phyloP scores from a whole-genome alignment of 2,797 vertebrate genomes.

The Thalassophryne amazonica region DNA sequence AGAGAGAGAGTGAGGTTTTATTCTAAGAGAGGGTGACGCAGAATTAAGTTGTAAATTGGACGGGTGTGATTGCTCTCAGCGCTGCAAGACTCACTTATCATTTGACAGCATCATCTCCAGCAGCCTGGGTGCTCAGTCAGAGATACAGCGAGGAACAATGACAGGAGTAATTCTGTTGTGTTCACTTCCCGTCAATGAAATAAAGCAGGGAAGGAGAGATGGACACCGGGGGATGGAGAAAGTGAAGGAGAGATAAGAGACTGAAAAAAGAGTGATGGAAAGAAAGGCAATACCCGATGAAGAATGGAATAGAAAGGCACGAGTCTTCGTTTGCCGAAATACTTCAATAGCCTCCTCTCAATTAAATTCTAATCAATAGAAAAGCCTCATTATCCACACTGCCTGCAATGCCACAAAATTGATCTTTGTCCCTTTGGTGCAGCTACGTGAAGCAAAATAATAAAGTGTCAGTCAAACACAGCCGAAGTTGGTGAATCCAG shows the following conservation, averaged over 20 bases:
- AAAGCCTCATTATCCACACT: constrained; percentile 68
- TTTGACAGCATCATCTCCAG: constrained; percentile 28
- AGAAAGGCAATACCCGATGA: constrained; percentile 16
- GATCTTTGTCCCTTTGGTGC: constrained; percentile 53
- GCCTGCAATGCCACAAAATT: constrained; percentile 58
- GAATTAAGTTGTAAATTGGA: constrained; percentile 58
- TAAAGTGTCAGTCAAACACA: constrained; percentile 17
- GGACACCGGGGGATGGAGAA: background rate
- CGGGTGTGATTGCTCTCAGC: constrained; percentile 27
- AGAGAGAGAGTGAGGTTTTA: background rate
- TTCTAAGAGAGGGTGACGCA: constrained; percentile 23
- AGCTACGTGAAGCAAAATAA: constrained; percentile 41
- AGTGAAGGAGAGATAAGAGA: background rate
- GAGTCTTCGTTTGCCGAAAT: constrained; percentile 10
- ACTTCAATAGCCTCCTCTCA: constrained; percentile 64
- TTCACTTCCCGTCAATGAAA: background rate
- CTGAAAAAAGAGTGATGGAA: background rate
- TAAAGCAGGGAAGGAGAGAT: too few relatives aligned
- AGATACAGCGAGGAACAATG: constrained; percentile 8
- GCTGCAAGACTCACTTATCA: constrained; percentile 39
- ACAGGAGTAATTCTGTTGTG: constrained; percentile 21
- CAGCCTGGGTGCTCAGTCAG: background rate
- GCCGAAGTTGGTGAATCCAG: background rate
- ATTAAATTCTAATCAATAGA: constrained; percentile 71
- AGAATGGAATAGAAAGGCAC: constrained; percentile 5